A percentile compares a stretch with the other conserved stretches of the same genome.
phyloP scores from a whole-genome alignment of 2,797 vertebrate species.

The Cyprinodon diabolis region DNA sequence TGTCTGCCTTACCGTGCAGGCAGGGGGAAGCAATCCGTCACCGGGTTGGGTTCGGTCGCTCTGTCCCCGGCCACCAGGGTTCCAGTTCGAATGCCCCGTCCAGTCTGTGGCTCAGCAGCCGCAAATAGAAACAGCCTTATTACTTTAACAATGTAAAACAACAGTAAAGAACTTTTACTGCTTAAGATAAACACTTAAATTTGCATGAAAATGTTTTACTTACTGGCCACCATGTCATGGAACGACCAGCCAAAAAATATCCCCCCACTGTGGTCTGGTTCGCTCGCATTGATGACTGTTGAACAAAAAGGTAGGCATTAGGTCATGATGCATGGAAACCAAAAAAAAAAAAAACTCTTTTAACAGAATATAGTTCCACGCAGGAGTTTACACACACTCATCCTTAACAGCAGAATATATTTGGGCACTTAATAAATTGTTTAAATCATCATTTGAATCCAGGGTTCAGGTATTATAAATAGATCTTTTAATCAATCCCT shows the following conservation, averaged over 20 bases:
- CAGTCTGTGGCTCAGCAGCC: background rate
- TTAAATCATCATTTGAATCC: too few relatives aligned
- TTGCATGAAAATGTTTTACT: constrained; percentile 68
- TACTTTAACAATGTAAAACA: background rate
- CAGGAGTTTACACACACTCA: rapidly evolving
- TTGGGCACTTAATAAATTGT: too few relatives aligned
- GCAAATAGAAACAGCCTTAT: background rate
- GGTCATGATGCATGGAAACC: background rate
- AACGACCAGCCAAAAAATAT: constrained; percentile 92
- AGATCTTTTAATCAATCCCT: too few relatives aligned
- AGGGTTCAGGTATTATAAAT: too few relatives aligned
- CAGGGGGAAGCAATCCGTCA: too few relatives aligned
- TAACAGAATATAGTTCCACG: background rate
- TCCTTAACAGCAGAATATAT: too few relatives aligned
- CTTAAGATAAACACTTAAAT: background rate
- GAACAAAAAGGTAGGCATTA: background rate
- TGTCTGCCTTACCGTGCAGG: too few relatives aligned
- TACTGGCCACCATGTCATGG: constrained; percentile 96
- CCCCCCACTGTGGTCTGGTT: constrained; percentile 88
- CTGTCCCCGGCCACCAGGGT: too few relatives aligned
- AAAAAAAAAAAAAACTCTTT: background rate
- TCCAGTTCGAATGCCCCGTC: too few relatives aligned
- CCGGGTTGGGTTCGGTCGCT: too few relatives aligned
- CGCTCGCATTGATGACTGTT: constrained; percentile 86
- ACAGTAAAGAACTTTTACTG: background rate